phyloP scores from a whole-genome alignment of 30 jellyfish, hydroid and myxozoan genomes.

The Chironex yamaguchii region DNA sequence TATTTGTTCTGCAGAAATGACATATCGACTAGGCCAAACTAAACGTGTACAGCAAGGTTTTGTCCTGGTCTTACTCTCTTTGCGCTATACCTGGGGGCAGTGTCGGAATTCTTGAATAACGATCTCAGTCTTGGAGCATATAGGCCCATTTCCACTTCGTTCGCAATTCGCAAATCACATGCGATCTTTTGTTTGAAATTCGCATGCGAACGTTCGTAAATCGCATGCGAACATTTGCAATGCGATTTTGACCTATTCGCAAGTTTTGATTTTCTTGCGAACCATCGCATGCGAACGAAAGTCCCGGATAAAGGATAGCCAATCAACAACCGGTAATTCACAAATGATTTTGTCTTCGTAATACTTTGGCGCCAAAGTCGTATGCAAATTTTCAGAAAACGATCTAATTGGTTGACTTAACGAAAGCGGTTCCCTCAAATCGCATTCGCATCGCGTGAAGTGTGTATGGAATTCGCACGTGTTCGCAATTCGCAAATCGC shows the following conservation, averaged over 20 bases:
- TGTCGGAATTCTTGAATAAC: too few relatives aligned
- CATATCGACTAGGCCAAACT: too few relatives aligned
- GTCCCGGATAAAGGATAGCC: not conserved
- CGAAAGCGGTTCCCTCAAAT: too few relatives aligned
- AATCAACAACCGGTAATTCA: not conserved
- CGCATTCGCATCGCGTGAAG: constrained; percentile 10
- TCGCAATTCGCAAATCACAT: constrained; percentile 11
- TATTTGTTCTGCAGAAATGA: too few relatives aligned
- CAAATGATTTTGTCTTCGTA: constrained; percentile 8
- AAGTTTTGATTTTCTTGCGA: not conserved
- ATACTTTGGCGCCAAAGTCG: constrained; percentile 12
- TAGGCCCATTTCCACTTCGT: constrained; percentile 26
- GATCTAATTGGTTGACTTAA: too few relatives aligned
- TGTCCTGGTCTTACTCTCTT: too few relatives aligned
- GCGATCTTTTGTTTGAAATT: not conserved
- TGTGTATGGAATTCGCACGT: constrained; percentile 25
- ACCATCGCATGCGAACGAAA: constrained; percentile 8
- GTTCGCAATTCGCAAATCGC: constrained; percentile 12
- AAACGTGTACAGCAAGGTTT: too few relatives aligned
- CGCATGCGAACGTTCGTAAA: constrained; percentile 27
- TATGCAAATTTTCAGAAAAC: constrained; percentile 2
- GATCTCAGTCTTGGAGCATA: too few relatives aligned
- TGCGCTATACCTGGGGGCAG: too few relatives aligned
- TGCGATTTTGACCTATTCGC: constrained; percentile 10
- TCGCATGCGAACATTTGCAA: constrained; percentile 6